A percentile compares a stretch with the other conserved stretches of the same genome.
Conservation (phyloP, 1,140 invertebrate species). For the Procambarus clarkii region DNA sequence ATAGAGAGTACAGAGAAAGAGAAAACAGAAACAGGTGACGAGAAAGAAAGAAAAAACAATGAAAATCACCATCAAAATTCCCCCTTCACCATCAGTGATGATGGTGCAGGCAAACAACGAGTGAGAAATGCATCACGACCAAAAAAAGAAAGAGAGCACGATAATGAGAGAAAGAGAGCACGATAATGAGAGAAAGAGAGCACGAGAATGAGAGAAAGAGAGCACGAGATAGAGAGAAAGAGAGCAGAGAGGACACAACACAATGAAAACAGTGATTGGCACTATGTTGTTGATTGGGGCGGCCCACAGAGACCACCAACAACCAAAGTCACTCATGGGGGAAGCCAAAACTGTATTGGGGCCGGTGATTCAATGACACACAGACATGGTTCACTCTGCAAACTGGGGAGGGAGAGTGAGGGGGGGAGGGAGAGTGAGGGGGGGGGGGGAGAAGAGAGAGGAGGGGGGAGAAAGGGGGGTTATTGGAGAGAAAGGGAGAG, state of each 20-base stretch:
- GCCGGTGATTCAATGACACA: not conserved
- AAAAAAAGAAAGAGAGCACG: too few species aligned
- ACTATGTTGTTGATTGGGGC: not conserved
- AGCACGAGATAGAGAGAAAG: not conserved
- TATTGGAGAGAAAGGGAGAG: not conserved
- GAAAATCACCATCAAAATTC: too few species aligned
- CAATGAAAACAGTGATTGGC: not conserved
- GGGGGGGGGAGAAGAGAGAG: not conserved
- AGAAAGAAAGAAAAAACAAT: too few species aligned
- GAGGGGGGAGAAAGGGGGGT: not conserved
- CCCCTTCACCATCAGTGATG: too few species aligned
- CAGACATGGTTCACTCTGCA: not conserved
- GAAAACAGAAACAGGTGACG: too few species aligned
- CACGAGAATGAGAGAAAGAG: not conserved
- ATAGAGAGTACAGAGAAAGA: too few species aligned
- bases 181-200: not conserved
- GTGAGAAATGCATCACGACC: too few species aligned
- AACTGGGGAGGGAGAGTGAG: not conserved
- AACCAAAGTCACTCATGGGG: not conserved
- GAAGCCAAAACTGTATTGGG: not conserved
- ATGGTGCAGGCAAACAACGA: too few species aligned
- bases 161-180: not conserved
- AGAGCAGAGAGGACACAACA: not conserved
- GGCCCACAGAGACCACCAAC: not conserved
- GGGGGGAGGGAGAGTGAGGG: too few species aligned